phyloP scores from a whole-genome alignment of 2,113 vertebrate genomes.

The Antigone vipio region DNA sequence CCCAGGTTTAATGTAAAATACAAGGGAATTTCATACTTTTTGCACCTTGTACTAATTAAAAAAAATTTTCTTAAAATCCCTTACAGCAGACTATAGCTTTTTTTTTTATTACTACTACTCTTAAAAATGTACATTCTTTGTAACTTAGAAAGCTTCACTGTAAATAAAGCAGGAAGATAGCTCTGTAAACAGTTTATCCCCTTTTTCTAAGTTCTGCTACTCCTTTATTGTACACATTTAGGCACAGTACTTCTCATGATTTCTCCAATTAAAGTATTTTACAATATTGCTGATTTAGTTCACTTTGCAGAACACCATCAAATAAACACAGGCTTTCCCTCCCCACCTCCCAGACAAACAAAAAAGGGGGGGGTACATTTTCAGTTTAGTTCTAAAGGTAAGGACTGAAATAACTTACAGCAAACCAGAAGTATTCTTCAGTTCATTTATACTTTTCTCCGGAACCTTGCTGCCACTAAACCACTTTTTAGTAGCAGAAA shows the following conservation, averaged over 20 bases:
- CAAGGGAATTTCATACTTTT: too few relatives aligned
- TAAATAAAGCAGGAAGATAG: not conserved
- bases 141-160: not conserved
- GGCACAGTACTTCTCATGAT: not conserved
- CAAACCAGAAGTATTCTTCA: constrained; percentile 90
- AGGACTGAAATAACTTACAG: constrained; percentile 80
- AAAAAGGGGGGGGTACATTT: not conserved
- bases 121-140: accelerated
- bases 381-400: not conserved
- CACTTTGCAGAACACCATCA: not conserved
- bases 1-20: not conserved
- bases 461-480: constrained; percentile 96
- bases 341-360: accelerated
- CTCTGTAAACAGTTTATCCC: not conserved
- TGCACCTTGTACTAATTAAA: too few relatives aligned
- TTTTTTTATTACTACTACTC: not conserved
- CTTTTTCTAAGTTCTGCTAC: not conserved
- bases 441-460: constrained; percentile 91
- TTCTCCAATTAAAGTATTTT: not conserved
- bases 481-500: constrained; percentile 98
- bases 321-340: not conserved
- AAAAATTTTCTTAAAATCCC: not conserved
- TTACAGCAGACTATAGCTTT: not conserved
- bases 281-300: not conserved
- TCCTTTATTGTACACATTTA: not conserved